Evolutionary conservation across 2,797 vertebrate genomes (phyloP).

Genomic region (Hoplostethus mediterraneus): DNA sequence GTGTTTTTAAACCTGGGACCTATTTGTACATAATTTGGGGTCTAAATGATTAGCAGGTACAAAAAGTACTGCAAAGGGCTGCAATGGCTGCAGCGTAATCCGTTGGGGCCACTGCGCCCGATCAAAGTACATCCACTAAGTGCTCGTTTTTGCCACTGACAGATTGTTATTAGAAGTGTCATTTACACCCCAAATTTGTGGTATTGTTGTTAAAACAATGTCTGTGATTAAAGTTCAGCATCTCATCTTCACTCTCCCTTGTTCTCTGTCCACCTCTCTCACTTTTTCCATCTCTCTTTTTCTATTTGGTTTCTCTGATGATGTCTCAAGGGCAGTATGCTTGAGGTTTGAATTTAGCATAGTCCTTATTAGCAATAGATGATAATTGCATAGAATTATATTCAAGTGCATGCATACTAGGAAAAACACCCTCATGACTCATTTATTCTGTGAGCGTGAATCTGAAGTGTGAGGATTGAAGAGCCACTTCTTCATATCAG

Average conservation of each 20-base stretch:
- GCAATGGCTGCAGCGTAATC: no score
- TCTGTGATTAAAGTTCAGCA: not conserved
- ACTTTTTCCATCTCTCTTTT: not conserved
- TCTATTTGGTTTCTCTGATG: not conserved
- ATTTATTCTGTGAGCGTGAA: not conserved
- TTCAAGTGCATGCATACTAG: constrained; percentile 23
- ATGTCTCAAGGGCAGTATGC: constrained; percentile 2
- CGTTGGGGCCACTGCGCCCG: no score
- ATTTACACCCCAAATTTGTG: no score
- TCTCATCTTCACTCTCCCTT: not conserved
- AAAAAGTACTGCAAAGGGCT: no score
- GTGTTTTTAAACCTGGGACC: no score
- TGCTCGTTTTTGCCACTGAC: no score
- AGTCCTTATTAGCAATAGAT: constrained; percentile 22
- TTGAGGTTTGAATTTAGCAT: not conserved
- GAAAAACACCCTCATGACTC: constrained; percentile 16
- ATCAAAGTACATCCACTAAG: no score
- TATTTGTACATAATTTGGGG: no score
- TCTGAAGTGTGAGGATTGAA: not conserved
- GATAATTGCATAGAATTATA: constrained; percentile 31
- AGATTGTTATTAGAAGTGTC: no score
- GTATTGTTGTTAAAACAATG: not conserved
- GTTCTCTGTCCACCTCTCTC: not conserved
- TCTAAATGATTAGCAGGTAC: no score
- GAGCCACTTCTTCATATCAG: not conserved